Conservation (phyloP, 2,113 vertebrate genomes). For the Protobothrops flavoviridis region DNA sequence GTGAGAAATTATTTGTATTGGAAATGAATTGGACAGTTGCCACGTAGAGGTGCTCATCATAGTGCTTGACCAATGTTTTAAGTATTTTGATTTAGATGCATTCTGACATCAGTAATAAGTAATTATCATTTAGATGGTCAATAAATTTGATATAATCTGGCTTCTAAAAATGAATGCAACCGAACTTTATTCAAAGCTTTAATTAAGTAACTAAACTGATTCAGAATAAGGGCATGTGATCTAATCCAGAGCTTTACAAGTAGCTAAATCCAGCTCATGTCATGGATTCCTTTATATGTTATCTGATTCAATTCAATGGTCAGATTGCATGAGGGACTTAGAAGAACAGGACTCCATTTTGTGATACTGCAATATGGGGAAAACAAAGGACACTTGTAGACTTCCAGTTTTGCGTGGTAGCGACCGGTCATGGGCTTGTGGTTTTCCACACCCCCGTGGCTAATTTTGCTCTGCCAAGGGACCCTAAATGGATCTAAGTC, state of each 20-base stretch:
- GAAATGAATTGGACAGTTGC: background rate
- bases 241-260: background rate
- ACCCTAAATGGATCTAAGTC: too few relatives aligned
- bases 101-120: background rate
- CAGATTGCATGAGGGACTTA: background rate
- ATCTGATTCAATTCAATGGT: background rate
- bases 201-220: background rate
- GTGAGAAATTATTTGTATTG: background rate
- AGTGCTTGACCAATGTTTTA: background rate
- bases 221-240: background rate
- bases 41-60: background rate
- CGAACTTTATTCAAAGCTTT: background rate
- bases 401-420: too few relatives aligned
- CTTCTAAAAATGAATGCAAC: background rate
- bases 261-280: background rate
- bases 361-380: background rate
- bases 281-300: background rate
- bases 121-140: background rate
- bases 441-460: too few relatives aligned
- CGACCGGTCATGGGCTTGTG: too few relatives aligned
- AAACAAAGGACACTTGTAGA: background rate
- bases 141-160: background rate
- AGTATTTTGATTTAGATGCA: background rate
- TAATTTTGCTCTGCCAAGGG: too few relatives aligned
- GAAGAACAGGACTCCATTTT: background rate